A percentile compares a stretch with the other conserved stretches of the same genome.
phyloP scores from a whole-genome alignment of 2,113 vertebrate species.

The Tragelaphus imberbis region DNA sequence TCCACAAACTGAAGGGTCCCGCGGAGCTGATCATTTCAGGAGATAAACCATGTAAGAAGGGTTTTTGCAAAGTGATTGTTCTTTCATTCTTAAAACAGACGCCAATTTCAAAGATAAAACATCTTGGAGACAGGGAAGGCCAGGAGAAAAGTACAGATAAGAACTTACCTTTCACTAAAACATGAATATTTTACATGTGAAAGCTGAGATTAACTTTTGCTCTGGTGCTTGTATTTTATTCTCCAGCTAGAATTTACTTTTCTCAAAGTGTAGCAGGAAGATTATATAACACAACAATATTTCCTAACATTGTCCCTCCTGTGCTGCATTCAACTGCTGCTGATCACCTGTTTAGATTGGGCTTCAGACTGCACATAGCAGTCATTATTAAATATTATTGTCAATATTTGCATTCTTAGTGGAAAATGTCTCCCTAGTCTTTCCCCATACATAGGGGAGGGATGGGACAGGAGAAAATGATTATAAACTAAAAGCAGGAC shows the following conservation, averaged over 20 bases:
- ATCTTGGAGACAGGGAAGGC: not conserved
- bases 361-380: not conserved
- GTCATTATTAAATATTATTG: not conserved
- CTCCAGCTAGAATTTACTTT: constrained; percentile 30
- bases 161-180: constrained; percentile 4
- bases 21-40: not conserved
- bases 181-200: constrained; percentile 30
- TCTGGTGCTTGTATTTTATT: constrained; percentile 5
- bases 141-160: not conserved
- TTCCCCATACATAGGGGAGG: not conserved
- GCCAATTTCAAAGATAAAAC: constrained; percentile 11
- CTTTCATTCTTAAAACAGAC: not conserved
- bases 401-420: not conserved
- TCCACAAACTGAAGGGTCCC: not conserved
- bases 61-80: not conserved
- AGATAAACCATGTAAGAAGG: not conserved
- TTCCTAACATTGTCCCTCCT: not conserved
- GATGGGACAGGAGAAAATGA: not conserved
- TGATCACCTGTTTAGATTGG: not conserved
- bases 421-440: not conserved
- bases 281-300: not conserved
- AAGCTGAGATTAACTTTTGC: not conserved
- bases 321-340: not conserved
- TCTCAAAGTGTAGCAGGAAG: not conserved
- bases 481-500: not conserved